Evolutionary conservation across 2,888 invertebrate genomes (phyloP).

Genomic region (Oligia fasciuncula): DNA sequence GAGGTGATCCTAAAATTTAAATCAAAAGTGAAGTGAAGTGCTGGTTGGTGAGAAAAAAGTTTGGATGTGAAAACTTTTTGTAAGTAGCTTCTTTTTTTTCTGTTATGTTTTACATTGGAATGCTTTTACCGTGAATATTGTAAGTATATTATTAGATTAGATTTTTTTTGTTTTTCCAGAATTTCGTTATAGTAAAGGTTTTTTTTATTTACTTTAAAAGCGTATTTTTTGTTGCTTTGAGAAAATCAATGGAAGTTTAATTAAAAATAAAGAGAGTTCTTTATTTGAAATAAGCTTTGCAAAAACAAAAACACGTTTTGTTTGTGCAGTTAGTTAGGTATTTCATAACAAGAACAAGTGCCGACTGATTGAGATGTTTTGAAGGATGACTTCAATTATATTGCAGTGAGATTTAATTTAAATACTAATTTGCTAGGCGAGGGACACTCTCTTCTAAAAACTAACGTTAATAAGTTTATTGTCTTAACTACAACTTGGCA

Average conservation of each 20-base stretch:
- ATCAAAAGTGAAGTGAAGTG: slow-evolving; percentile 68
- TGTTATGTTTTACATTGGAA: slow-evolving; percentile 14
- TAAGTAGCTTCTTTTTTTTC: slow-evolving; percentile 66
- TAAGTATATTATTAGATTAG: slow-evolving; percentile 6
- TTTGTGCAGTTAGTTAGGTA: slow-evolving; percentile 16
- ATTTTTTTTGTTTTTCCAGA: background rate
- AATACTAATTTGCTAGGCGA: slow-evolving; percentile 35
- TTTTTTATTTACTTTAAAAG: background rate
- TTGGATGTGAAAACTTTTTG: slow-evolving; percentile 73
- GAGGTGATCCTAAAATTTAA: slow-evolving; percentile 43
- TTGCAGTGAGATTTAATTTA: slow-evolving; percentile 37
- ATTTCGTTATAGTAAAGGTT: background rate
- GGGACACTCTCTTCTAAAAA: slow-evolving; percentile 41
- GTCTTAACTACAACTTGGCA: no score
- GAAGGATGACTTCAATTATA: slow-evolving; percentile 25
- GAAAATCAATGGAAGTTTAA: background rate
- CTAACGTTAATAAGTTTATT: slow-evolving; percentile 50
- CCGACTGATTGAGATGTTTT: slow-evolving; percentile 32
- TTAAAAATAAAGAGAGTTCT: background rate
- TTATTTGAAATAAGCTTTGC: background rate
- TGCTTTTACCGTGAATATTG: slow-evolving; percentile 14
- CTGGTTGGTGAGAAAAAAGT: slow-evolving; percentile 66
- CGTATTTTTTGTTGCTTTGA: background rate
- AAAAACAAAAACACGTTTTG: slow-evolving; percentile 3
- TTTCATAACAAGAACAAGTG: slow-evolving; percentile 10